phyloP scores from a whole-genome alignment of 2,113 vertebrate species.

The Illadopsis cleaveri region DNA sequence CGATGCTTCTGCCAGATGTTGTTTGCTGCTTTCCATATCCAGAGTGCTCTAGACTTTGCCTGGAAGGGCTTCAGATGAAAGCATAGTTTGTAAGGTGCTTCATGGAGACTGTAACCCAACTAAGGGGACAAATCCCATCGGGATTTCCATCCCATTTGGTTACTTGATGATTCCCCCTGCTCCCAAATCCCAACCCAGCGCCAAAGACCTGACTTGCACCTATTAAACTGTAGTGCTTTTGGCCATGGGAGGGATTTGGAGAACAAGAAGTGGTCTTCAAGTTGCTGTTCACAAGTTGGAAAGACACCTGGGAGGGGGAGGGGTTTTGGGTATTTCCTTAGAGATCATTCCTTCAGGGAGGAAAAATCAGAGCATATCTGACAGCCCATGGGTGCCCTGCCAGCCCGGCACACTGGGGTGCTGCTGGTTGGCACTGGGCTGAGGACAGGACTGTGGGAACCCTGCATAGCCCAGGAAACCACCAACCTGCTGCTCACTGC shows the following conservation, averaged over 20 bases:
- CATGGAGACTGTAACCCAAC: not conserved
- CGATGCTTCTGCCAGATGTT: not conserved
- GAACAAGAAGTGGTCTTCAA: not conserved
- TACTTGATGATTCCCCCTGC: not conserved
- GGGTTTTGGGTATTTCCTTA: not conserved
- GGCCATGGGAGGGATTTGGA: not conserved
- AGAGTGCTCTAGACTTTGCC: not conserved
- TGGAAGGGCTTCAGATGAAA: not conserved
- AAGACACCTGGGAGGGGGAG: not conserved
- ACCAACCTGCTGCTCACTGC: not conserved
- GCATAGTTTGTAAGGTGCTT: not conserved
- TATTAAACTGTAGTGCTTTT: not conserved
- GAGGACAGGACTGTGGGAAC: not conserved
- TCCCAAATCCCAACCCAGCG: not conserved
- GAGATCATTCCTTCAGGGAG: not conserved
- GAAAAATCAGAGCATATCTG: not conserved
- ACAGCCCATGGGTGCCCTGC: not conserved
- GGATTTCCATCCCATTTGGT: not conserved
- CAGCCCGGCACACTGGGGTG: not conserved
- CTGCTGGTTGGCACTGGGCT: not conserved
- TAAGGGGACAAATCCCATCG: not conserved
- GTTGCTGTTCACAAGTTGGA: not conserved
- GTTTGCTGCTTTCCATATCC: slow-evolving; percentile 30
- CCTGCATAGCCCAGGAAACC: not conserved
- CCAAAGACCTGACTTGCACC: not conserved